phyloP scores from a whole-genome alignment of 2,113 vertebrate species.

The Ascaphus truei region DNA sequence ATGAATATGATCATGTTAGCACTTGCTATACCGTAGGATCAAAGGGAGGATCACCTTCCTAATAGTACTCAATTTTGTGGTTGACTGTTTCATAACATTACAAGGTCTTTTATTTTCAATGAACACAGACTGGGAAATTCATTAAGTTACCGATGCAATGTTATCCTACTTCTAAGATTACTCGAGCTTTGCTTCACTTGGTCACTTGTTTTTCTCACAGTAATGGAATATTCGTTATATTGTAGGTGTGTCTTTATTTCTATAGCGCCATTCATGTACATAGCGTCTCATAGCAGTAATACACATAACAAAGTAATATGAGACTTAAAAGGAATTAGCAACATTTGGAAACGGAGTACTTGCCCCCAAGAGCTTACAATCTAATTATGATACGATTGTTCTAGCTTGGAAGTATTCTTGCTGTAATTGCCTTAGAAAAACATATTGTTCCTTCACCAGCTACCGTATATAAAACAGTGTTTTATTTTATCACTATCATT shows the following conservation, averaged over 20 bases:
- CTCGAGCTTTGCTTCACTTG: not conserved
- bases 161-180: not conserved
- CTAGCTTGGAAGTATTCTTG: not conserved
- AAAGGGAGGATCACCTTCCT: constrained; percentile 22
- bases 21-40: constrained; percentile 2
- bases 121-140: constrained; percentile 18
- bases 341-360: no score
- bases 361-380: no score
- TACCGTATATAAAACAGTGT: not conserved
- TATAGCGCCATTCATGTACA: no score
- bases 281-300: no score
- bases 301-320: no score
- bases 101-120: constrained; percentile 5
- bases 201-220: not conserved
- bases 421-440: not conserved
- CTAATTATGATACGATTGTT: not conserved
- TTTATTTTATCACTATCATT: constrained; percentile 39
- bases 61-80: constrained; percentile 22
- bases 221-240: not conserved
- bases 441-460: not conserved
- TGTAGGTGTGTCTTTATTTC: no score
- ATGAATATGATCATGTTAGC: not conserved
- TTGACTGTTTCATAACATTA: constrained; percentile 3
- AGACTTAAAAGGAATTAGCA: no score
- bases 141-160: no score